Evolutionary conservation across 2,797 vertebrate genomes (phyloP).

Genomic region (Anguilla marmorata): DNA sequence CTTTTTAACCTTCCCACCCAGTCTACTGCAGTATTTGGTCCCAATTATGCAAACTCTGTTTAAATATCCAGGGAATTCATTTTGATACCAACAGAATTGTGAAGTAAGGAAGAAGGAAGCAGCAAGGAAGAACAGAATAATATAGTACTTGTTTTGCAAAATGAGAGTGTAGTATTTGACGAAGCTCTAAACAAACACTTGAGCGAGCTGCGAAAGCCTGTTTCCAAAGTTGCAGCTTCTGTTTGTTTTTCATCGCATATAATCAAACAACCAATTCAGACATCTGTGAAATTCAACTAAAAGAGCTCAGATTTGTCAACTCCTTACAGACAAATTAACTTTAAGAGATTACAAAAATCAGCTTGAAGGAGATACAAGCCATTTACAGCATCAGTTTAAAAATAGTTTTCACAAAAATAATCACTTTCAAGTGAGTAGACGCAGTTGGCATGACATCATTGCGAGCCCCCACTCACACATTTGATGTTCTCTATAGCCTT

Average conservation of each 20-base stretch:
- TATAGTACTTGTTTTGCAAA: not conserved
- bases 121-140: not conserved
- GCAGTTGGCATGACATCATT: not conserved
- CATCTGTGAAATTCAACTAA: not conserved
- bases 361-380: not conserved
- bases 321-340: not conserved
- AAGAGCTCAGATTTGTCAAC: not conserved
- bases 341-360: slow-evolving; percentile 13
- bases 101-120: slow-evolving; percentile 4
- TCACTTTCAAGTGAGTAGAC: not conserved
- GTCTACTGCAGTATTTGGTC: slow-evolving; percentile 22
- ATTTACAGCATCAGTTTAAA: not conserved
- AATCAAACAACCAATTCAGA: not conserved
- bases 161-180: not conserved
- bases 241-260: not conserved
- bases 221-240: not conserved
- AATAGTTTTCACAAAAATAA: not conserved
- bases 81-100: not conserved
- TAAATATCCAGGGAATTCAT: not conserved
- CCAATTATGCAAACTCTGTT: slow-evolving; percentile 10
- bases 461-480: not conserved
- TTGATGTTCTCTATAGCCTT: not conserved
- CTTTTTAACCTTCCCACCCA: not conserved
- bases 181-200: slow-evolving; percentile 11
- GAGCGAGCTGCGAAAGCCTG: not conserved